A percentile compares a stretch with the other conserved stretches of the same genome.
phyloP scores from a whole-genome alignment of 2,888 invertebrate genomes.

The Tiphia femorata region DNA sequence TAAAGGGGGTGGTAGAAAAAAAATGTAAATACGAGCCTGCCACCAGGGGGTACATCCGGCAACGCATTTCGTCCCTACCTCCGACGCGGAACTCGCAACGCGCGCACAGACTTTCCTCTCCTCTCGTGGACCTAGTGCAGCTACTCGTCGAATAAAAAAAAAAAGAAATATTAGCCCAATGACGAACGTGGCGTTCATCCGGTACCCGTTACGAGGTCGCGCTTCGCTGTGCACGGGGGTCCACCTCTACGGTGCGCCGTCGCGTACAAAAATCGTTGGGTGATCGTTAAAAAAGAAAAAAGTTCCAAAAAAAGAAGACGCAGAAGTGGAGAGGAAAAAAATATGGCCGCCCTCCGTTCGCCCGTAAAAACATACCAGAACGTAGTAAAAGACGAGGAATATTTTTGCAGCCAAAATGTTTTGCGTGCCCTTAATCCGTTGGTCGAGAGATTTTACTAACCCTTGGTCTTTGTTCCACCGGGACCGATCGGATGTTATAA shows the following conservation, averaged over 20 bases:
- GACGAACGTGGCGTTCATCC: conserved; percentile 27
- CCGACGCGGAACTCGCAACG: no score
- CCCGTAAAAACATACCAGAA: conserved; percentile 4
- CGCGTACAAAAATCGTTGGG: conserved; percentile 17
- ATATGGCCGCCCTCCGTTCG: conserved; percentile 1
- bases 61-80: no score
- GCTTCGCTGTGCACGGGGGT: neutral
- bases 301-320: no score
- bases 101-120: neutral
- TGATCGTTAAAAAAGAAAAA: neutral
- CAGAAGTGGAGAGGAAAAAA: neutral
- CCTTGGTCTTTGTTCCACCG: no score
- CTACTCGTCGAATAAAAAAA: conserved; percentile 1
- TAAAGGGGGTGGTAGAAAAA: neutral
- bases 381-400: conserved; percentile 17
- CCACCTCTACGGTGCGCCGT: conserved; percentile 5
- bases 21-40: neutral
- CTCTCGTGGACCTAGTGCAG: neutral
- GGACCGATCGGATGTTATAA: no score
- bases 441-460: no score
- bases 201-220: conserved; percentile 23
- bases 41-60: no score
- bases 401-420: no score
- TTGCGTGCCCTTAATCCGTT: no score
- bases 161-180: conserved; percentile 25